Percentiles rank a stretch among this genome's conserved stretches.
Evolutionary conservation across 2,888 invertebrate genomes (phyloP).

Genomic region (Eulithis prunata): DNA sequence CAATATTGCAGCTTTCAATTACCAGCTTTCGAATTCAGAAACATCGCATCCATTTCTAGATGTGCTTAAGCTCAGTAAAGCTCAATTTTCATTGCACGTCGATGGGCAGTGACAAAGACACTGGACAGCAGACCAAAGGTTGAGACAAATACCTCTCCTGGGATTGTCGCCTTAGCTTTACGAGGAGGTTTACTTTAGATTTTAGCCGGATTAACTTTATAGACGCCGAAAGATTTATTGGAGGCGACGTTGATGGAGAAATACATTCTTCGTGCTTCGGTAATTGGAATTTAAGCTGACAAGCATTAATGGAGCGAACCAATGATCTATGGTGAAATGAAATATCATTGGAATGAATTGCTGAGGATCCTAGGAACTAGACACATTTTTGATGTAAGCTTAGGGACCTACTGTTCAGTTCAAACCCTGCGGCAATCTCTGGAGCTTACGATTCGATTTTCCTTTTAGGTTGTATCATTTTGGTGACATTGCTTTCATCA

Average conservation of each 20-base stretch:
- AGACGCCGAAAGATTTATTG: slow-evolving; percentile 28
- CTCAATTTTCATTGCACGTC: background rate
- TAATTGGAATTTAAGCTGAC: background rate
- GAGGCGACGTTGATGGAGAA: slow-evolving; percentile 19
- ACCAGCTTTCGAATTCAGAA: too few species aligned
- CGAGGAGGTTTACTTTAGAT: slow-evolving; percentile 33
- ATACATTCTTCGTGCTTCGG: slow-evolving; percentile 4
- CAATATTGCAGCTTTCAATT: too few species aligned
- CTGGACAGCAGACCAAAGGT: slow-evolving; percentile 22
- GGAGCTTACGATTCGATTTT: too few species aligned
- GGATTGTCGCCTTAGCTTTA: slow-evolving; percentile 24
- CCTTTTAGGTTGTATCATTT: too few species aligned
- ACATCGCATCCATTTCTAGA: too few species aligned
- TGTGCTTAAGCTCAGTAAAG: background rate
- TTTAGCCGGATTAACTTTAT: slow-evolving; percentile 32
- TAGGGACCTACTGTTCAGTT: too few species aligned
- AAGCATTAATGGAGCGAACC: background rate
- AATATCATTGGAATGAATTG: too few species aligned
- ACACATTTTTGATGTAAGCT: too few species aligned
- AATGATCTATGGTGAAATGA: too few species aligned
- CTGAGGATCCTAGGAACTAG: too few species aligned
- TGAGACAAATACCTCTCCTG: slow-evolving; percentile 27
- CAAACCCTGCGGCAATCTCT: too few species aligned
- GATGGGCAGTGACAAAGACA: slow-evolving; percentile 6
- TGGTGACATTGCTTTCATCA: background rate